Evolutionary conservation across 1,140 invertebrate species (phyloP), one percentile per base, ranked within the genome.

Genomic region (Panonychus citri): DNA sequence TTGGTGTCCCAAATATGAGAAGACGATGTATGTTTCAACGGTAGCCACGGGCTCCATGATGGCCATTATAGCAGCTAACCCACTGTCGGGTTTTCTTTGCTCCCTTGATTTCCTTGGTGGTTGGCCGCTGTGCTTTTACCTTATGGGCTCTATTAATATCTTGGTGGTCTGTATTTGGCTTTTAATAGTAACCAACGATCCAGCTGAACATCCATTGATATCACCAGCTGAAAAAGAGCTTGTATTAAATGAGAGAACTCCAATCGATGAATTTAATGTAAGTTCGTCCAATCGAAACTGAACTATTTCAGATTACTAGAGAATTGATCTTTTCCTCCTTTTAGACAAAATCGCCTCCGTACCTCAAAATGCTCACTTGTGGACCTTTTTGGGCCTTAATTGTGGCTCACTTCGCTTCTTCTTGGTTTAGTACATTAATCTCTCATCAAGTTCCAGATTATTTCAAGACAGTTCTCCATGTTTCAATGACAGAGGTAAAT

Each of bases 361-460:
- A 87, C 88, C 71, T 69, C 39, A 65, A 73, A 26, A 75, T 96
- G 59, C 68, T 94, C 8, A 79, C 76, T 1, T 90, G 87, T 0
- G 64, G 74, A 1, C 82, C 87, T 0, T 85, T 95, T 4, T 91
- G 85, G 85, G 87, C 88, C 2, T 86, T 94, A 64, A 77, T 93
- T 55, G 69, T 89, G 21, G 85, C 83, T 0, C 89, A 95, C 66
- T 83, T 80, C 34, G 80, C 83, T 55, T 86, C 85, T 58, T 88
- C 94, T 57, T 96, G 89, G 73, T 84, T 86, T 1, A 93, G 89
- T 71, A 94, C 94, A 71, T 93, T 85, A 3, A 79, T 95, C 43
- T 77, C 94, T 52, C 88, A 88, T 67, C 84, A 90, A 65, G 73
- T 96, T 55, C 91, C 91, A 12, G 88, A 83, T 0, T 96, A 89